Evolutionary conservation across 2,888 invertebrate species (phyloP), one percentile per base, ranked within the genome.

Genomic region (Agriopis leucophaearia): DNA sequence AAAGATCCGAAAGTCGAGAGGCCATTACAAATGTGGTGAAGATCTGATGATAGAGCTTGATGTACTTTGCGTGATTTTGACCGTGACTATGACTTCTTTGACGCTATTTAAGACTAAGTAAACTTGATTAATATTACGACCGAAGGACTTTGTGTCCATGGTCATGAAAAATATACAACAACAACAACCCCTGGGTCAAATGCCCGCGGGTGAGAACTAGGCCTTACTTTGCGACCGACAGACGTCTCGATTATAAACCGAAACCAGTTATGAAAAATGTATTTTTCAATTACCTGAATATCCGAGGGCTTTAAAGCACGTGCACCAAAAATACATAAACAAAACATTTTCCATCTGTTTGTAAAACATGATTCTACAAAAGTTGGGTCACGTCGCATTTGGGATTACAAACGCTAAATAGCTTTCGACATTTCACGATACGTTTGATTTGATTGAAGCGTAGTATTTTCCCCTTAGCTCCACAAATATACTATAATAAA

Each of bases 271-370:
- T 51, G 51, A 50, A 54, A 40, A 27, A 45, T 42, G 16, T 27
- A 40, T 10, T 56, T 50, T 1, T 10, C 59, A 62, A 62, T 70
- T 81, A 83, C 83, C 81, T 83, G 71, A 66, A 45, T 66, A 72
- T 59, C 75, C 78, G 9, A 73, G 72, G 35, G 73, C 75, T 68
- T 71, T 74, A 40, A 79, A 68, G 38, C 72, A 75, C 60, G 77
- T 72, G 42, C 78, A 65, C 58, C 79, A 66, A 69, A 78, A 76
- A 75, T 67, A 79, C 64, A 70, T 79, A 74, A 72, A 58, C 59
- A 72, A 77, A 61, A 68, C 51, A 66, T 74, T 75, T 68, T 71
- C 59, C 61, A 78, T 75, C 64, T 69, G 65, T 64, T 68, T 72
- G 69, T 71, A 42, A 73, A 72, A 78, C 82, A 82, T 81, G 57